A percentile compares a stretch with the other conserved stretches of the same genome.
Conservation (phyloP, 2,113 vertebrate genomes). For the Poecile atricapillus region DNA sequence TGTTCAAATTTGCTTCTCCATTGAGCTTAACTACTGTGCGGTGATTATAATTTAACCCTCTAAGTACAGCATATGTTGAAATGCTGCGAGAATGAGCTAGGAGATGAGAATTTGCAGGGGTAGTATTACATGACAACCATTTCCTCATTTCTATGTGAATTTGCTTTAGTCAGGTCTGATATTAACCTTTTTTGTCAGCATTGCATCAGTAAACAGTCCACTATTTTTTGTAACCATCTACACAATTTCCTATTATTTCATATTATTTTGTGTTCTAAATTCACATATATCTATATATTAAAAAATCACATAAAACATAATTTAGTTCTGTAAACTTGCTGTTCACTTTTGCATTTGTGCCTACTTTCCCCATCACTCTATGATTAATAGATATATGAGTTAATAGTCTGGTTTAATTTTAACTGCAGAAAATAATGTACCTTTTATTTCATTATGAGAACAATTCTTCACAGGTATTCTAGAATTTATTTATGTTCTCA, state of each 20-base stretch:
- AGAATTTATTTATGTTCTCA: background rate
- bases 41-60: slow-evolving; percentile 10
- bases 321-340: background rate
- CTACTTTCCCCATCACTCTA: background rate
- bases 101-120: background rate
- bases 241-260: background rate
- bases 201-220: background rate
- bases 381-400: background rate
- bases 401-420: background rate
- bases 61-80: background rate
- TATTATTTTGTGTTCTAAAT: background rate
- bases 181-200: background rate
- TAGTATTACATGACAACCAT: background rate
- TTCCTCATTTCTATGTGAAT: background rate
- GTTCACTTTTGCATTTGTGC: background rate
- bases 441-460: background rate
- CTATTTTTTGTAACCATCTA: background rate
- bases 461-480: background rate
- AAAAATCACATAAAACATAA: rapidly evolving
- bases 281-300: background rate
- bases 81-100: background rate
- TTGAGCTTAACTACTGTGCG: background rate
- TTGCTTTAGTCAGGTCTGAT: background rate
- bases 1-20: slow-evolving; percentile 6
- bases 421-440: background rate